Evolutionary conservation across 2,888 invertebrate genomes (phyloP).

Genomic region (Yponomeuta evonymella): DNA sequence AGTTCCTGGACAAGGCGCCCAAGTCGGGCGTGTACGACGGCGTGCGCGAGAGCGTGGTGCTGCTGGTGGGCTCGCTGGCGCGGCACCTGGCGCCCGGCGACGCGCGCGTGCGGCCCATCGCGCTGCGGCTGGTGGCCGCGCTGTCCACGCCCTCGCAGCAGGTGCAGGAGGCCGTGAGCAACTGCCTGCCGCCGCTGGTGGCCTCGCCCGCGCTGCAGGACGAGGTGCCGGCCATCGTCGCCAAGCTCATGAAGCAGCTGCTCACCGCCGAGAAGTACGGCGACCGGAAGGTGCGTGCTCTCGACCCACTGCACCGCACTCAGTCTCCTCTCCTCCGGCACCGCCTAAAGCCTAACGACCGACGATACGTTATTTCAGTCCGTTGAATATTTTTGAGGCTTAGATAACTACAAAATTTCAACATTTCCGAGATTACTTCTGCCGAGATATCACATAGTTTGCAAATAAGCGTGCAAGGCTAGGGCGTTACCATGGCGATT

Average conservation of each 20-base stretch:
- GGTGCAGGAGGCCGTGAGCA: conserved; percentile 98
- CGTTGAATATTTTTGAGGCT: background rate
- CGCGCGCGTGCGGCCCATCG: conserved; percentile 94
- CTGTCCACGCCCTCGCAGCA: conserved; percentile 87
- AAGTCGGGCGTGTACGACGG: conserved; percentile 93
- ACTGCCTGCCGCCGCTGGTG: conserved; percentile 95
- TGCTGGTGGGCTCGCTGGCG: conserved; percentile 98
- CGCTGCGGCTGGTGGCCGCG: conserved; percentile 91
- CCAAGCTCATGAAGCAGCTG: conserved; percentile 89
- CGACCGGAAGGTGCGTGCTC: conserved; percentile 75
- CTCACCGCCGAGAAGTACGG: conserved; percentile 95
- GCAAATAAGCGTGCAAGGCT: too few species aligned
- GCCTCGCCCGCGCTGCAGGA: conserved; percentile 88
- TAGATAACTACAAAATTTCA: too few species aligned
- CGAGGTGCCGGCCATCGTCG: conserved; percentile 91
- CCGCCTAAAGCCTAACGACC: background rate
- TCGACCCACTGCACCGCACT: background rate
- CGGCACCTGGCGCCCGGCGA: conserved; percentile 95
- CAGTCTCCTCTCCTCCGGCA: too few species aligned
- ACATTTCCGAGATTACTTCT: too few species aligned
- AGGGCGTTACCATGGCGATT: too few species aligned
- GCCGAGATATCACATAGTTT: too few species aligned
- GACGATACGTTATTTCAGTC: background rate
- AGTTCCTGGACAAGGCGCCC: conserved; percentile 94
- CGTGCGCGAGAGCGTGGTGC: conserved; percentile 96